These are phyloP conservation scores for Arrhamphus sclerolepis DNA, from an alignment of 2,797 vertebrate genomes.

Conservation along the genomic window DNA sequence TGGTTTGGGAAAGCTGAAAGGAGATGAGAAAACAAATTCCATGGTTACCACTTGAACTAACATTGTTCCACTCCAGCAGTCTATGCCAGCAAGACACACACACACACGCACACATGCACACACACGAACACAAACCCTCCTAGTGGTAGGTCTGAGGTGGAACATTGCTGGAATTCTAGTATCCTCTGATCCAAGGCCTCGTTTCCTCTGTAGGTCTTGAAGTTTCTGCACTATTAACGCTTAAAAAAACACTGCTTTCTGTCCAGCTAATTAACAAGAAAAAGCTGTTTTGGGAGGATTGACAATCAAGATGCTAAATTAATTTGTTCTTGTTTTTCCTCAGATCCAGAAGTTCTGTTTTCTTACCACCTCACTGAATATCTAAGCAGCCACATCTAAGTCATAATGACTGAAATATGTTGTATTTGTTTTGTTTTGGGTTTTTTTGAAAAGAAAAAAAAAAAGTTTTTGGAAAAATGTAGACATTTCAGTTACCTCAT, in stretches of 20 bases:
- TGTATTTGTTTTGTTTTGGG: too few relatives aligned
- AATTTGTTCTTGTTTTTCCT: too few relatives aligned
- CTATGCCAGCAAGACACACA: slow-evolving; percentile 59
- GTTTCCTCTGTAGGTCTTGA: slow-evolving; percentile 46
- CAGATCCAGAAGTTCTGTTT: too few relatives aligned
- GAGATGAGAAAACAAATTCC: slow-evolving; percentile 59
- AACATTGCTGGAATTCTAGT: slow-evolving; percentile 69
- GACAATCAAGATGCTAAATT: too few relatives aligned
- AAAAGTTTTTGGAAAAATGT: too few relatives aligned
- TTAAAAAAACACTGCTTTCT: slow-evolving; percentile 32
- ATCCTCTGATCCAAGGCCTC: slow-evolving; percentile 50
- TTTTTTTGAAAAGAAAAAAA: too few relatives aligned
- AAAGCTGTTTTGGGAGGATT: too few relatives aligned
- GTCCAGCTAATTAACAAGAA: too few relatives aligned
- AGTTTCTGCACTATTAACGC: slow-evolving; percentile 44
- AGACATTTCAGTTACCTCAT: too few relatives aligned
- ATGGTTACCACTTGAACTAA: slow-evolving; percentile 55
- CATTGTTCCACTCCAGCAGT: slow-evolving; percentile 46
- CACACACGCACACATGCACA: slow-evolving; percentile 40
- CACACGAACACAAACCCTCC: slow-evolving; percentile 30
- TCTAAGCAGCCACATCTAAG: neutral
- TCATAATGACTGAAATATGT: neutral
- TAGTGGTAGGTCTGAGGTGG: slow-evolving; percentile 66
- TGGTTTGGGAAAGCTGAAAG: slow-evolving; percentile 56
- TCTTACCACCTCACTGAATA: too few relatives aligned